Percentiles rank a stretch among this genome's conserved stretches.
Conservation (phyloP, 2,888 invertebrate species). For the Tetragnatha montana region DNA sequence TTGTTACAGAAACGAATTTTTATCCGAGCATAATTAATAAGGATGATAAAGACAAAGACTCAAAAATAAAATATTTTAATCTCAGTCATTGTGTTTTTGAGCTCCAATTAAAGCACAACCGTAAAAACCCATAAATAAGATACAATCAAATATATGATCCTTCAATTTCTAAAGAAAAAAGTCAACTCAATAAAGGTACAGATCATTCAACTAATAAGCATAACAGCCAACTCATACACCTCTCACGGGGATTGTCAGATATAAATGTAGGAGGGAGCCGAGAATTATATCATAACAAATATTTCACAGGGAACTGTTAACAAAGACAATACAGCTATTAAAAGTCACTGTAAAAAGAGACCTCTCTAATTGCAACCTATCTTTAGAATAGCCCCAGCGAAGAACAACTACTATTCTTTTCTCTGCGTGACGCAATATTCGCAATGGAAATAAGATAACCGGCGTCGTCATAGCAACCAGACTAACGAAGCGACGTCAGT, state of each 20-base stretch:
- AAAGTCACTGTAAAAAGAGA: conserved; percentile 10
- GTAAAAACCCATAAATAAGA: too few relatives aligned
- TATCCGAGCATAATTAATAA: too few relatives aligned
- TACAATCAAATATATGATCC: too few relatives aligned
- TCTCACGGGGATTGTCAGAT: background rate
- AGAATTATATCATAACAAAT: background rate
- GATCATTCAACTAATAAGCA: background rate
- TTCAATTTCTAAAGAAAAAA: too few relatives aligned
- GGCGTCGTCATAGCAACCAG: conserved; percentile 39
- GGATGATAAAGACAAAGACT: too few relatives aligned
- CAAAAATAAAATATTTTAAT: too few relatives aligned
- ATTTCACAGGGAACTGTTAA: background rate
- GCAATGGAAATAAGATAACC: conserved; percentile 36
- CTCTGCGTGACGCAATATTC: conserved; percentile 18
- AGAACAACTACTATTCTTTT: conserved; percentile 18
- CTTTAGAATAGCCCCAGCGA: conserved; percentile 26
- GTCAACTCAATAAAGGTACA: too few relatives aligned
- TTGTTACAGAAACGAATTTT: too few relatives aligned
- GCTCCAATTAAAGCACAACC: too few relatives aligned
- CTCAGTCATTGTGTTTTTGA: too few relatives aligned
- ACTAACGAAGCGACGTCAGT: conserved; percentile 40
- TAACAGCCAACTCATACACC: background rate
- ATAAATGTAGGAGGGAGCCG: background rate
- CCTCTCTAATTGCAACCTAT: conserved; percentile 29
- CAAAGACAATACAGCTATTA: background rate